These are phyloP conservation scores for Miniopterus natalensis DNA, from an alignment of 2,113 vertebrate species.

Conservation along the genomic window DNA sequence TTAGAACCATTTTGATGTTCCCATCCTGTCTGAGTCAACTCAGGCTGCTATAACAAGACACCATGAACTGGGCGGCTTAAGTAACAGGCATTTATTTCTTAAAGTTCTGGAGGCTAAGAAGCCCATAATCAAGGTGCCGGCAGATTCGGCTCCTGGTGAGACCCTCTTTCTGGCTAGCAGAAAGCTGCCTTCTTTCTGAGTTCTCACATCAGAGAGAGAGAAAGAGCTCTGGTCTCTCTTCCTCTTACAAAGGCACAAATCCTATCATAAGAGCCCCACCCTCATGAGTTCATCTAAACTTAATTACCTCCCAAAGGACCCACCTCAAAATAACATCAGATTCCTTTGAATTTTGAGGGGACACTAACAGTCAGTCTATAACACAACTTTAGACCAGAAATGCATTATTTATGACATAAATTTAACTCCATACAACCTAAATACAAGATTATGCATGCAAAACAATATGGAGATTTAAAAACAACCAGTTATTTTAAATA, in stretches of 20 bases:
- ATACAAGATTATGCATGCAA: conserved; percentile 10
- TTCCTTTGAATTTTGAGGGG: neutral
- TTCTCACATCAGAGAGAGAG: neutral
- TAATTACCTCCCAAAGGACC: neutral
- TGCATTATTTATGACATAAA: conserved; percentile 18
- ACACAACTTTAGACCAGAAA: neutral
- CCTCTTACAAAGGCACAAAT: neutral
- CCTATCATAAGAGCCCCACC: neutral
- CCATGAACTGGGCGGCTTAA: neutral
- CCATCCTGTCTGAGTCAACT: neutral
- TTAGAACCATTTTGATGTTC: neutral
- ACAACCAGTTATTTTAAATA: neutral
- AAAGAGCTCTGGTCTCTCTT: neutral
- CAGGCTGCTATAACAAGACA: neutral
- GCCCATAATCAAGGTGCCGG: neutral
- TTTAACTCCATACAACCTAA: conserved; percentile 37
- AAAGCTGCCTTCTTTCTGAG: neutral
- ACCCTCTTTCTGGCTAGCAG: neutral
- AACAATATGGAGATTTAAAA: conserved; percentile 48
- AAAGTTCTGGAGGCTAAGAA: neutral
- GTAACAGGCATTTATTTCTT: neutral
- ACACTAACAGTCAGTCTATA: neutral
- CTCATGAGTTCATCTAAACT: neutral
- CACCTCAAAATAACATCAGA: neutral
- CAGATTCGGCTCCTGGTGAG: neutral